A percentile compares a stretch with the other conserved stretches of the same genome.
Evolutionary conservation across 2,797 vertebrate genomes (phyloP).

Genomic region (Ispidina picta): DNA sequence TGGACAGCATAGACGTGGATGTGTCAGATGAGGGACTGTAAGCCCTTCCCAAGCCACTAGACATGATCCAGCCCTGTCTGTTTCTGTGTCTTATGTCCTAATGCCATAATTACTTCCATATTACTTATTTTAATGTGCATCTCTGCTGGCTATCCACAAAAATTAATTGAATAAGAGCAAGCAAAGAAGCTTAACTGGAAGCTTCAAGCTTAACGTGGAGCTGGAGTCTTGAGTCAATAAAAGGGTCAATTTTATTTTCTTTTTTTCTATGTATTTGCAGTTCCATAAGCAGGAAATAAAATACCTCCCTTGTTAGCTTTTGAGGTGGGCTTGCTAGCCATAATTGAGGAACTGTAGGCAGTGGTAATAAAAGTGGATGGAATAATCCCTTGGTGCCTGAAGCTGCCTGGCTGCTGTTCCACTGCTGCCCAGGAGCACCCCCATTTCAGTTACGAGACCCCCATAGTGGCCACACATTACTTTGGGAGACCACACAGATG

Average conservation of each 20-base stretch:
- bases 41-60: neutral
- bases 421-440: constrained; percentile 25
- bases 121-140: neutral
- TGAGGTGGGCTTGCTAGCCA: neutral
- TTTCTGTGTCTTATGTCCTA: neutral
- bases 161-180: neutral
- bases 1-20: neutral
- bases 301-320: neutral
- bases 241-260: neutral
- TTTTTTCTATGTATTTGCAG: neutral
- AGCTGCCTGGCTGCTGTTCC: constrained; percentile 41
- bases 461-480: neutral
- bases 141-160: neutral
- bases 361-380: neutral
- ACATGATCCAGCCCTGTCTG: neutral
- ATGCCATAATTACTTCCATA: neutral
- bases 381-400: neutral
- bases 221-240: neutral
- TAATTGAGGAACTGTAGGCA: constrained; percentile 26
- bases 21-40: neutral
- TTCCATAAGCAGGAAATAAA: neutral
- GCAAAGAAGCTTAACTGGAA: neutral
- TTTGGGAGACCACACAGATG: constrained; percentile 3
- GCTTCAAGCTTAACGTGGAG: neutral
- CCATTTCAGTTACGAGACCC: neutral